Evolutionary conservation across 2,113 vertebrate species (phyloP).

Genomic region (Phyllostomus discolor): DNA sequence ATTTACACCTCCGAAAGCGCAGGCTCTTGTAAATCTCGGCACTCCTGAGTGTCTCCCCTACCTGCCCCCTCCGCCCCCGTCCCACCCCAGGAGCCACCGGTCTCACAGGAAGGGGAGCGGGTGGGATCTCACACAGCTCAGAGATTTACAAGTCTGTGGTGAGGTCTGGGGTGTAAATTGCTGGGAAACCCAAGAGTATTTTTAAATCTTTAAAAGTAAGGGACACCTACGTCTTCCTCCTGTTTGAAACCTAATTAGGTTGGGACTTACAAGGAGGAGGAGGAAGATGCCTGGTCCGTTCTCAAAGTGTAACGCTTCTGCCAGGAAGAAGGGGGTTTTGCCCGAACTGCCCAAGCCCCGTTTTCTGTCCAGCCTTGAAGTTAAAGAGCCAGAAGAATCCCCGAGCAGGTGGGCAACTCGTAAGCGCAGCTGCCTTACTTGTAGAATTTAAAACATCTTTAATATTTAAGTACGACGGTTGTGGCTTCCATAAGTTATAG

Average conservation of each 20-base stretch:
- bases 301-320: background rate
- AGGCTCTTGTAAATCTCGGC: conserved; percentile 52
- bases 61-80: background rate
- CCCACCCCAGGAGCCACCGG: conserved; percentile 29
- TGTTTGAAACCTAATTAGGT: conserved; percentile 47
- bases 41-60: background rate
- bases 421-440: background rate
- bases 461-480: background rate
- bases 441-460: background rate
- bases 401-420: background rate
- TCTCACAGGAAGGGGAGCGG: conserved; percentile 41
- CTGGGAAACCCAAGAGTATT: conserved; percentile 35
- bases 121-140: conserved; percentile 7
- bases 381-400: background rate
- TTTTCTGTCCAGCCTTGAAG: background rate
- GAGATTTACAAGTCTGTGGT: conserved; percentile 62
- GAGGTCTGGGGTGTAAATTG: conserved; percentile 62
- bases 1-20: conserved; percentile 55
- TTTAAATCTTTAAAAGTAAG: conserved; percentile 57
- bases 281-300: background rate
- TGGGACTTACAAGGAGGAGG: background rate
- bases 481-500: background rate
- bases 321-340: background rate
- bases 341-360: no score
- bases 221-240: background rate